phyloP scores from a whole-genome alignment of 2,797 vertebrate species.

The Diceros bicornis region DNA sequence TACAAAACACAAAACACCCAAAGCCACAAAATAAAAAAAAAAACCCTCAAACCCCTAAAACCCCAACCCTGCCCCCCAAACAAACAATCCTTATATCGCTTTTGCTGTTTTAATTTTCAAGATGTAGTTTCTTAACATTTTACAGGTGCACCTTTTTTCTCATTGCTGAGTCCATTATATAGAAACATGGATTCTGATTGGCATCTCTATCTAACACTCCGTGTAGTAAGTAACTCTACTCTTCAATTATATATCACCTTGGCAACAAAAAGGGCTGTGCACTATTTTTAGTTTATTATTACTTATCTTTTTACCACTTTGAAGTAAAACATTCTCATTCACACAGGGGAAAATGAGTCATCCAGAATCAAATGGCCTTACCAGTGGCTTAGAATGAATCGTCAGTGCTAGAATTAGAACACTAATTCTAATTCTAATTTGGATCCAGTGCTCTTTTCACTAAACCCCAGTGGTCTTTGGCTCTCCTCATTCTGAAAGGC shows the following conservation, averaged over 20 bases:
- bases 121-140: constrained; percentile 59
- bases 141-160: constrained; percentile 57
- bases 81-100: background rate
- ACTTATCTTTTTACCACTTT: constrained; percentile 74
- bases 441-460: constrained; percentile 59
- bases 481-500: constrained; percentile 64
- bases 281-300: constrained; percentile 80
- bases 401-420: constrained; percentile 75
- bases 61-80: background rate
- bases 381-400: constrained; percentile 62
- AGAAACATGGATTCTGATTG: constrained; percentile 77
- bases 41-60: background rate
- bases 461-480: constrained; percentile 43
- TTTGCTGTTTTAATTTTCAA: constrained; percentile 66
- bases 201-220: constrained; percentile 64
- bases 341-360: constrained; percentile 79
- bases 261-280: constrained; percentile 70
- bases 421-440: constrained; percentile 74
- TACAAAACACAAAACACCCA: background rate
- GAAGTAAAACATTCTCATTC: constrained; percentile 76
- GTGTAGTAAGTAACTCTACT: constrained; percentile 67
- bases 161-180: constrained; percentile 55
- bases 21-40: constrained; percentile 57
- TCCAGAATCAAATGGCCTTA: constrained; percentile 74
- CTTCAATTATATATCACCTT: constrained; percentile 78